Evolutionary conservation across 2,113 vertebrate species (phyloP).

Genomic region (Dascyllus trimaculatus): DNA sequence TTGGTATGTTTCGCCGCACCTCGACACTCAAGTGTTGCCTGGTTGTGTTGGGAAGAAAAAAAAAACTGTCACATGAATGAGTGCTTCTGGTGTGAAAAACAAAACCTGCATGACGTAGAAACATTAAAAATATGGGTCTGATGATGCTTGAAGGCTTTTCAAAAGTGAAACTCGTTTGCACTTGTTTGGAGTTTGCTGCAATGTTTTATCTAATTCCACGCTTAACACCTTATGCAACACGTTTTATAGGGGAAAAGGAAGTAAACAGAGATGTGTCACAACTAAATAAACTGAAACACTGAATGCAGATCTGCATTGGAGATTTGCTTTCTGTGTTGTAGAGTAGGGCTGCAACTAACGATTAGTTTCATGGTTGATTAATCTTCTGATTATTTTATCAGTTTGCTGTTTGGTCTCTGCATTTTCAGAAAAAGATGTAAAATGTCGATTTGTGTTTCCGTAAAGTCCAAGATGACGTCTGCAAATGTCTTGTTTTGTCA

Average conservation of each 20-base stretch:
- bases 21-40: slow-evolving; percentile 17
- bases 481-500: too few relatives aligned
- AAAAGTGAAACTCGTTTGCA: background rate
- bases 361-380: too few relatives aligned
- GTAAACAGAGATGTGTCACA: background rate
- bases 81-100: slow-evolving; percentile 7
- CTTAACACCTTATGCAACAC: background rate
- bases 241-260: background rate
- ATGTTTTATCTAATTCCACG: background rate
- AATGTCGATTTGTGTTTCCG: too few relatives aligned
- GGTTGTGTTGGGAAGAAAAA: slow-evolving; percentile 34
- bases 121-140: background rate
- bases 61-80: background rate
- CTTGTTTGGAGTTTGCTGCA: background rate
- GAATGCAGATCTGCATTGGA: background rate
- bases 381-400: too few relatives aligned
- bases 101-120: slow-evolving; percentile 23
- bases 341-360: background rate
- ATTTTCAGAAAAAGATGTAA: too few relatives aligned
- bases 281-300: background rate
- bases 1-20: slow-evolving; percentile 48
- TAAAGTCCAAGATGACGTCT: too few relatives aligned
- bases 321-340: background rate
- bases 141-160: background rate
- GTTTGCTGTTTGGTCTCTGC: too few relatives aligned